Evolutionary conservation across 2,888 invertebrate species (phyloP).

Genomic region (Myathropa florea): DNA sequence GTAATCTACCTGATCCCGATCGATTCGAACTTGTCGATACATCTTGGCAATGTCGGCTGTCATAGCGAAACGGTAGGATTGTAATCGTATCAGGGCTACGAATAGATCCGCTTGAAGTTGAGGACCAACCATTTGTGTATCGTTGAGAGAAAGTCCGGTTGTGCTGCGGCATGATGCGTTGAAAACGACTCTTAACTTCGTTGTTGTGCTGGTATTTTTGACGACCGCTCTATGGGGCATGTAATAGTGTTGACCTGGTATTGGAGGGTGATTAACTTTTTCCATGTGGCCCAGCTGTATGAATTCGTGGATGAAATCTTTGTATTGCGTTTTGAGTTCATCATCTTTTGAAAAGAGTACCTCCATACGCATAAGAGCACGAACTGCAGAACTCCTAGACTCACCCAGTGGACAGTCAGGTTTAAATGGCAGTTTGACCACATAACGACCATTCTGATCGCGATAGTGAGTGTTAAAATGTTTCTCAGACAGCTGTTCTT

Average conservation of each 20-base stretch:
- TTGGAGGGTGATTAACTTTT: background rate
- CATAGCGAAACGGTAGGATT: background rate
- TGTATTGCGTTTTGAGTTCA: constrained; percentile 4
- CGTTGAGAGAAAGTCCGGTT: constrained; percentile 22
- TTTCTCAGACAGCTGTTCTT: constrained; percentile 53
- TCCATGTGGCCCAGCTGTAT: constrained; percentile 33
- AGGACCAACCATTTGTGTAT: background rate
- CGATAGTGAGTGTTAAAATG: constrained; percentile 27
- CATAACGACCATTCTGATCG: constrained; percentile 31
- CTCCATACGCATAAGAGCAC: constrained; percentile 36
- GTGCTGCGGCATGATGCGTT: constrained; percentile 31
- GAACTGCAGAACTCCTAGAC: no score
- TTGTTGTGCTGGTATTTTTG: constrained; percentile 42
- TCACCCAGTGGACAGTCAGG: no score
- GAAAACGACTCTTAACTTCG: constrained; percentile 47
- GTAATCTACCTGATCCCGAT: background rate
- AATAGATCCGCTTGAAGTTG: background rate
- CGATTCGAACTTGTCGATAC: background rate
- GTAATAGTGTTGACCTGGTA: background rate
- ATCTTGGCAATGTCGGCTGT: no score
- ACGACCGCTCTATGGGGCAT: constrained; percentile 40
- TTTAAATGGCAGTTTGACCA: no score
- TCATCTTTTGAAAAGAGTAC: constrained; percentile 18
- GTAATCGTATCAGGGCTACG: background rate
- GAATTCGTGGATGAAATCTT: constrained; percentile 33